These are phyloP conservation scores for Auanema freiburgensis DNA, from an alignment of 2,888 invertebrate species.

Conservation along the genomic window DNA sequence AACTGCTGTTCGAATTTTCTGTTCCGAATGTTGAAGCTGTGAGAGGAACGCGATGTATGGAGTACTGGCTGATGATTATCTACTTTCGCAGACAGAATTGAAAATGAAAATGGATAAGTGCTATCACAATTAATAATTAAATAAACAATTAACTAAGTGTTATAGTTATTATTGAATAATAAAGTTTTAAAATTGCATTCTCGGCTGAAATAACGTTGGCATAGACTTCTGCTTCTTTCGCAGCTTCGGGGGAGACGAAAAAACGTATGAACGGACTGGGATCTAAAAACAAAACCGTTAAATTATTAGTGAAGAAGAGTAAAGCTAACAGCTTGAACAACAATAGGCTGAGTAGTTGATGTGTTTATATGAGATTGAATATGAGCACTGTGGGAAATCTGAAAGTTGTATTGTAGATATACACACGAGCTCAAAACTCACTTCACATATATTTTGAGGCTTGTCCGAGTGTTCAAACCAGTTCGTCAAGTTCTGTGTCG, in stretches of 20 bases:
- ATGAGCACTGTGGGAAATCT: conserved; percentile 19
- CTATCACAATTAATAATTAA: conserved; percentile 7
- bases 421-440: background rate
- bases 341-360: conserved; percentile 1
- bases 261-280: no score
- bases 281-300: no score
- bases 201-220: no score
- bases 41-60: conserved; percentile 43
- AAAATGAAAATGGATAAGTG: conserved; percentile 20
- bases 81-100: conserved; percentile 27
- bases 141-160: background rate
- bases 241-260: no score
- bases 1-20: background rate
- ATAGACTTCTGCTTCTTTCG: no score
- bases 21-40: conserved; percentile 26
- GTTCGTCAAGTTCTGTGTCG: conserved; percentile 8
- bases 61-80: conserved; percentile 41
- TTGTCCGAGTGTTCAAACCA: conserved; percentile 6
- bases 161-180: background rate
- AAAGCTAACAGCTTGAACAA: no score
- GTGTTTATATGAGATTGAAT: conserved; percentile 24
- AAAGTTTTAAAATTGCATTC: no score
- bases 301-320: no score
- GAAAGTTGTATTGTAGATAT: background rate
- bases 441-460: conserved; percentile 20